phyloP scores from a whole-genome alignment of 2,888 invertebrate species.

The Diaphora mendica region DNA sequence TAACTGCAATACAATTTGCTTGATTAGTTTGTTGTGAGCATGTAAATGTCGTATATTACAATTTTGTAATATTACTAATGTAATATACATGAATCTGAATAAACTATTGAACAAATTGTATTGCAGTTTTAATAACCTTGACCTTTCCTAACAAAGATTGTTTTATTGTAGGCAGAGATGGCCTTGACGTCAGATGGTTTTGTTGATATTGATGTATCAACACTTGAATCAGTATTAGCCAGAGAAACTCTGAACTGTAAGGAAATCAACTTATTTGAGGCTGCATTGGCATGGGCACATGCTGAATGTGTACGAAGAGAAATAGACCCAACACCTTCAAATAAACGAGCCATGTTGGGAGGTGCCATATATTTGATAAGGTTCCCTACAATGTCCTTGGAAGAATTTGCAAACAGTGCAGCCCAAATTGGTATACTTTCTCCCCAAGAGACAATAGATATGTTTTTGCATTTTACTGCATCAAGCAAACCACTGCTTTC shows the following conservation, averaged over 20 bases:
- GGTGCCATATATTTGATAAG: constrained; percentile 94
- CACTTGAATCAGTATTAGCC: constrained; percentile 95
- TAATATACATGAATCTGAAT: constrained; percentile 72
- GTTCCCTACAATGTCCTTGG: constrained; percentile 97
- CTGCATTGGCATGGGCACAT: constrained; percentile 96
- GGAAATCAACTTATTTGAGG: constrained; percentile 96
- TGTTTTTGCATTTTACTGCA: constrained; percentile 98
- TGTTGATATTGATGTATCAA: constrained; percentile 97
- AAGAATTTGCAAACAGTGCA: constrained; percentile 96
- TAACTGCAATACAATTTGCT: constrained; percentile 85
- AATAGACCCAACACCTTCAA: constrained; percentile 92
- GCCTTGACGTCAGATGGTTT: constrained; percentile 98
- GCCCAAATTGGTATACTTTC: constrained; percentile 97
- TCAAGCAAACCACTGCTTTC: constrained; percentile 93
- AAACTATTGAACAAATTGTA: constrained; percentile 83
- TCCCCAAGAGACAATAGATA: constrained; percentile 96
- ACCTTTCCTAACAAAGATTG: constrained; percentile 57
- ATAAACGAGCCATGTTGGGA: constrained; percentile 91
- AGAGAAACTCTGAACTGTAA: constrained; percentile 98
- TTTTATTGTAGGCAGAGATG: constrained; percentile 94
- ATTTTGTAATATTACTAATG: constrained; percentile 68
- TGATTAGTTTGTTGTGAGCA: constrained; percentile 68
- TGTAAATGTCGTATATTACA: constrained; percentile 66
- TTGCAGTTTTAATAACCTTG: constrained; percentile 84
- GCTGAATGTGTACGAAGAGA: constrained; percentile 95